Conservation (phyloP, 1,140 invertebrate species). For the Diuraphis noxia region DNA sequence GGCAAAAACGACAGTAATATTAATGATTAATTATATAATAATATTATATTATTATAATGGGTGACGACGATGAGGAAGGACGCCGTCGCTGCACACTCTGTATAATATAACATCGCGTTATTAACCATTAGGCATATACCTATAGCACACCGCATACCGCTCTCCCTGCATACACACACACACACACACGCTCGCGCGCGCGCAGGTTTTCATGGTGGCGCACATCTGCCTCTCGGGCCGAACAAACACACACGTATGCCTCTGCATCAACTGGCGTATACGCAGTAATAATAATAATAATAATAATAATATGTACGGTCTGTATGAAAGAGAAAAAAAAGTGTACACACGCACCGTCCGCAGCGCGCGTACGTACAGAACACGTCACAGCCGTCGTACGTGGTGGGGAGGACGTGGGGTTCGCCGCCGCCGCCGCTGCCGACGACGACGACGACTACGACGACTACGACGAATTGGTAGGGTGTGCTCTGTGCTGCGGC, state of each 20-base stretch:
- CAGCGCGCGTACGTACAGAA: background rate
- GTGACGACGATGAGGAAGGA: background rate
- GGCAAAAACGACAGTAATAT: background rate
- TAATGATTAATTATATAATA: background rate
- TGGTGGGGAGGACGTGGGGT: conserved; percentile 7
- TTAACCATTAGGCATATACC: background rate
- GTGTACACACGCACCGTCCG: background rate
- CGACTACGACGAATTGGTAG: background rate
- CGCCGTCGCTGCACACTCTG: background rate
- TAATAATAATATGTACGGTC: background rate
- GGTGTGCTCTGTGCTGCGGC: background rate
- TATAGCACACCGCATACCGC: background rate
- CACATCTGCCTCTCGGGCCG: conserved; percentile 35
- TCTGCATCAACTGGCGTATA: background rate
- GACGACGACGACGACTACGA: background rate
- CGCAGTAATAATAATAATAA: background rate
- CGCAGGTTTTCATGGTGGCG: conserved; percentile 19
- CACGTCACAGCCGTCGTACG: background rate
- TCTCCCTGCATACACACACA: background rate
- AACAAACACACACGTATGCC: background rate
- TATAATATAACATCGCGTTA: conserved; percentile 18
- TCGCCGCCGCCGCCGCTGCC: background rate
- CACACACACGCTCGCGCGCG: background rate
- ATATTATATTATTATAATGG: background rate
- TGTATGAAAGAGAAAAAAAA: background rate